phyloP scores from a whole-genome alignment of 2,113 vertebrate species.

The Cichladusa arquata region DNA sequence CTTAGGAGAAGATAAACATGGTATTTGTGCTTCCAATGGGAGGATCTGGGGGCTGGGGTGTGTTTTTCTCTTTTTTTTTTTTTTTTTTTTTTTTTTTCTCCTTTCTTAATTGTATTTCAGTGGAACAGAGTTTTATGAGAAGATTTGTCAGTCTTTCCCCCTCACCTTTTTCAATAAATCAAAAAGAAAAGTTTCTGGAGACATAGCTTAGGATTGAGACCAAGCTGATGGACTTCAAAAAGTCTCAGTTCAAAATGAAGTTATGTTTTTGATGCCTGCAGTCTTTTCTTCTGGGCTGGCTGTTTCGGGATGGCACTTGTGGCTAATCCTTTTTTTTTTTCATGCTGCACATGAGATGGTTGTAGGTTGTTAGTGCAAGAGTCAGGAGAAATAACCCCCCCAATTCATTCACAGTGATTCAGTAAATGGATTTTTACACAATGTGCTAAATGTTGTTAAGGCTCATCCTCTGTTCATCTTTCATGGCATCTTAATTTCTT shows the following conservation, averaged over 20 bases:
- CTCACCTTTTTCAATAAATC: background rate
- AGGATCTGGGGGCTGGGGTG: background rate
- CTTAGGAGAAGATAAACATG: background rate
- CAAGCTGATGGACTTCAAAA: background rate
- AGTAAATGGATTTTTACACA: background rate
- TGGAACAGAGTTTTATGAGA: background rate
- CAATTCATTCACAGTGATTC: background rate
- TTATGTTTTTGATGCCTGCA: fast-evolving
- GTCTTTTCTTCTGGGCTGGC: background rate
- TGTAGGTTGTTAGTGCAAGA: background rate
- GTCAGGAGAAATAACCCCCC: background rate
- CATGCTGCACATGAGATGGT: background rate
- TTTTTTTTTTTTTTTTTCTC: no score
- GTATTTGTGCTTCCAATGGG: background rate
- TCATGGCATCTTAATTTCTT: background rate
- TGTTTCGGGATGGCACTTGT: background rate
- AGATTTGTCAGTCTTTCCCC: fast-evolving
- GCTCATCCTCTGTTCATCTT: background rate
- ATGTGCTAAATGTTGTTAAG: background rate
- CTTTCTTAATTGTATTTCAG: background rate
- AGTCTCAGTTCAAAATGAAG: background rate
- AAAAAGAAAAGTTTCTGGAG: background rate
- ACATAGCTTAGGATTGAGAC: background rate
- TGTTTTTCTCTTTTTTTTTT: background rate
- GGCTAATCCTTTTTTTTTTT: background rate